Evolutionary conservation across 1,140 invertebrate species (phyloP).

Genomic region (Cepaea nemoralis): DNA sequence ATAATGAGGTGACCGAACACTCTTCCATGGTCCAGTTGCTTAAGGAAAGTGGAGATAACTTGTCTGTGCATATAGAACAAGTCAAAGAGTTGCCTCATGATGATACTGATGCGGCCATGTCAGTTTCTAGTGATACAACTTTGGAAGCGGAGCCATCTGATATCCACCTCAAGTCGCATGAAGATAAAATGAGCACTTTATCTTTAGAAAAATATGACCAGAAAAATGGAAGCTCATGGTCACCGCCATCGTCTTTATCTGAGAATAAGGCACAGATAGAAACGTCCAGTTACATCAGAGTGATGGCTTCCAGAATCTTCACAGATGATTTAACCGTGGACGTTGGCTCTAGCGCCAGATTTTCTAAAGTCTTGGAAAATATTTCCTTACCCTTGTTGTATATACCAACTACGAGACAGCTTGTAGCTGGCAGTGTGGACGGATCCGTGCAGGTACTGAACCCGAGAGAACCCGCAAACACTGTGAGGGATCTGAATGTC

Average conservation of each 20-base stretch:
- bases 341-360: slow-evolving; percentile 54
- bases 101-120: slow-evolving; percentile 24
- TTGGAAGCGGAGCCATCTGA: slow-evolving; percentile 36
- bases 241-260: background rate
- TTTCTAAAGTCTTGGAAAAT: slow-evolving; percentile 66
- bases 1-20: background rate
- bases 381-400: slow-evolving; percentile 64
- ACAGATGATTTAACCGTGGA: slow-evolving; percentile 59
- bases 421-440: slow-evolving; percentile 45
- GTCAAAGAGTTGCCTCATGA: background rate
- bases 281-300: background rate
- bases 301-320: background rate
- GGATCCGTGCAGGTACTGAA: background rate
- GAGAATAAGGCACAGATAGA: slow-evolving; percentile 1
- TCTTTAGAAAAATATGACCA: slow-evolving; percentile 20
- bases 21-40: background rate
- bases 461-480: background rate
- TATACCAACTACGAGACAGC: slow-evolving; percentile 66
- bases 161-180: slow-evolving; percentile 1
- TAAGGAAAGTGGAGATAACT: background rate
- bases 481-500: slow-evolving; percentile 28
- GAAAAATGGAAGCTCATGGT: background rate
- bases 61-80: background rate
- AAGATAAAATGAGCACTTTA: background rate
- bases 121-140: slow-evolving; percentile 40